These are phyloP conservation scores for Oligia strigilis DNA, from an alignment of 2,888 invertebrate genomes.

Conservation along the genomic window DNA sequence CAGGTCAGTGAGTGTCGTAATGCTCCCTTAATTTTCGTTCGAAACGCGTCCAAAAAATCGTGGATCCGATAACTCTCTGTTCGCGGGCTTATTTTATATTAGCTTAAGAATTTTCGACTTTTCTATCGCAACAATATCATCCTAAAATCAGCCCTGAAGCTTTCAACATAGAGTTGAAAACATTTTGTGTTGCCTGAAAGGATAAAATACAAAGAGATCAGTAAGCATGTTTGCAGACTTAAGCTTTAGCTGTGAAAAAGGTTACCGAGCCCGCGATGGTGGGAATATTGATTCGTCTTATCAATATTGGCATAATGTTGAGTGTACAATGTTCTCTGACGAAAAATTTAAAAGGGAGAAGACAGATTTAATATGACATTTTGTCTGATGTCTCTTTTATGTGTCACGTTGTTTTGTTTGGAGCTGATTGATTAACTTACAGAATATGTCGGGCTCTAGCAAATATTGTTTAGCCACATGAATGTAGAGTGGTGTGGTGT, in stretches of 20 bases:
- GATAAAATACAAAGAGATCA: slow-evolving; percentile 78
- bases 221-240: slow-evolving; percentile 78
- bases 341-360: slow-evolving; percentile 45
- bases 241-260: slow-evolving; percentile 79
- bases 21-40: slow-evolving; percentile 79
- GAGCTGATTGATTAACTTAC: slow-evolving; percentile 18
- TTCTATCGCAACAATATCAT: slow-evolving; percentile 54
- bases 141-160: slow-evolving; percentile 31
- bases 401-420: slow-evolving; percentile 20
- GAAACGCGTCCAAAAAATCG: slow-evolving; percentile 80
- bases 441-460: neutral
- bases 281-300: slow-evolving; percentile 83
- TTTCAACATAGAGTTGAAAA: slow-evolving; percentile 33
- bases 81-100: slow-evolving; percentile 75
- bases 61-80: slow-evolving; percentile 83
- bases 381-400: slow-evolving; percentile 13
- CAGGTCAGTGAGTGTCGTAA: slow-evolving; percentile 79
- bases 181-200: slow-evolving; percentile 47
- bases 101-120: slow-evolving; percentile 79
- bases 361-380: slow-evolving; percentile 39
- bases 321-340: slow-evolving; percentile 64
- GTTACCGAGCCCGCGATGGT: slow-evolving; percentile 77
- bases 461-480: neutral
- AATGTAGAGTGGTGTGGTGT: too few relatives aligned
- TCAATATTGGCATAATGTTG: slow-evolving; percentile 81